Percentiles rank a stretch among this genome's conserved stretches.
phyloP scores from a whole-genome alignment of 1,140 invertebrate species.

The Sycophila sp. region DNA sequence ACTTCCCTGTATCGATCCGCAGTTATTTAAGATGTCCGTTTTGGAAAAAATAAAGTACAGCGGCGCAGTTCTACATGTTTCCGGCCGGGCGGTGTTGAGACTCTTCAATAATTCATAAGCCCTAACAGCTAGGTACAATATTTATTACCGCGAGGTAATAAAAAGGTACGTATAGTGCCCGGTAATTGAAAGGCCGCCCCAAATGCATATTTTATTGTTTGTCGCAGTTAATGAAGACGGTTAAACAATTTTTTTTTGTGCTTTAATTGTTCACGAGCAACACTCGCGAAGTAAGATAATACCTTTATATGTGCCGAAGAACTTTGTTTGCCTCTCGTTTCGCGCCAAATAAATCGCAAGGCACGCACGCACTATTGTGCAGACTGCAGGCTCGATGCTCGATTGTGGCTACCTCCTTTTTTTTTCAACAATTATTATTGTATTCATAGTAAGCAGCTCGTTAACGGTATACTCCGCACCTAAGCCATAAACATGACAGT shows the following conservation, averaged over 20 bases:
- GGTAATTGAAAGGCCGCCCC: conserved; percentile 6
- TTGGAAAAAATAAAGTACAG: conserved; percentile 2
- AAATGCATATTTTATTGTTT: conserved; percentile 15
- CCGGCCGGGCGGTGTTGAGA: not conserved
- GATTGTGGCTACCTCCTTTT: not conserved
- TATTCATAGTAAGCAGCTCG: not conserved
- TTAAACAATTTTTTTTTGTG: not conserved
- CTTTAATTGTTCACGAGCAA: not conserved
- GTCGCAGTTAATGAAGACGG: not conserved
- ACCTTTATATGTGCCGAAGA: no score
- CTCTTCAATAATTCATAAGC: conserved; percentile 28
- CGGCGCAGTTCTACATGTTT: conserved; percentile 1
- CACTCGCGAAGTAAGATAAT: no score
- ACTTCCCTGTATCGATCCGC: not conserved
- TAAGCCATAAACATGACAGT: not conserved
- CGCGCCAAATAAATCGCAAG: no score
- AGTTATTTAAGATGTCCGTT: not conserved
- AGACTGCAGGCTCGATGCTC: no score
- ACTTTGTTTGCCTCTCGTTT: no score
- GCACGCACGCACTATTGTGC: no score
- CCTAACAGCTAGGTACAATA: conserved; percentile 17
- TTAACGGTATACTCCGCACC: not conserved
- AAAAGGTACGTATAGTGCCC: not conserved
- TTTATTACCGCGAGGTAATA: conserved; percentile 12
- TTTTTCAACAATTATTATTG: not conserved